These are phyloP conservation scores for Narcine bancroftii DNA, from an alignment of 2,113 vertebrate species.

Conservation along the genomic window DNA sequence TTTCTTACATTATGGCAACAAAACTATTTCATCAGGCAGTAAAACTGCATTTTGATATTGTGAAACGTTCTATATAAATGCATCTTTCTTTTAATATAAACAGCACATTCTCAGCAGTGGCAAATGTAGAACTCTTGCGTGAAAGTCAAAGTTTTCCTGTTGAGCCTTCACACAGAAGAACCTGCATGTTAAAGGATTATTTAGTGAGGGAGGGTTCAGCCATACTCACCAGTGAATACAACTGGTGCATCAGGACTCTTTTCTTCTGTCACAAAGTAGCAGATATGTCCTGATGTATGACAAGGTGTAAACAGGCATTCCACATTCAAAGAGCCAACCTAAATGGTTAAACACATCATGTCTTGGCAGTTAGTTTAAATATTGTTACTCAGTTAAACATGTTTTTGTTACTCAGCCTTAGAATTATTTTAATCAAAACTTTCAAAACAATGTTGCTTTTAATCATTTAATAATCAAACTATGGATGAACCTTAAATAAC, in stretches of 20 bases:
- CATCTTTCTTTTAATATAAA: not conserved
- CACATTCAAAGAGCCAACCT: slow-evolving; percentile 83
- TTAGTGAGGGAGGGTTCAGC: not conserved
- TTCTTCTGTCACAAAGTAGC: slow-evolving; percentile 87
- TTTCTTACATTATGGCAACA: too few relatives aligned
- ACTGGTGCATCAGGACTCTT: slow-evolving; percentile 74
- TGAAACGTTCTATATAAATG: too few relatives aligned
- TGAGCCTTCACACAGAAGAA: not conserved
- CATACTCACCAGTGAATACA: slow-evolving; percentile 81
- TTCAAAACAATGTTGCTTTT: not conserved
- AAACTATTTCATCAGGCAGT: too few relatives aligned
- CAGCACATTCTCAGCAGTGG: not conserved
- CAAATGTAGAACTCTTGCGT: not conserved
- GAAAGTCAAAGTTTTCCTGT: rapidly evolving
- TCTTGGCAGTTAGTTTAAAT: slow-evolving; percentile 18
- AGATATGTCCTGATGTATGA: slow-evolving; percentile 95
- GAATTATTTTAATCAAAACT: not conserved
- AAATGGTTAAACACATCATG: slow-evolving; percentile 30
- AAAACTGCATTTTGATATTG: too few relatives aligned
- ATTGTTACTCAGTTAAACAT: too few relatives aligned
- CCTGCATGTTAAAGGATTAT: slow-evolving; percentile 20
- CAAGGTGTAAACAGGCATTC: slow-evolving; percentile 91
- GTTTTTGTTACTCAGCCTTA: not conserved
- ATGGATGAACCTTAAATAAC: not conserved
- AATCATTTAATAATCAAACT: not conserved